These are phyloP conservation scores for Cairina moschata DNA, from an alignment of 2,113 vertebrate genomes.

Conservation along the genomic window DNA sequence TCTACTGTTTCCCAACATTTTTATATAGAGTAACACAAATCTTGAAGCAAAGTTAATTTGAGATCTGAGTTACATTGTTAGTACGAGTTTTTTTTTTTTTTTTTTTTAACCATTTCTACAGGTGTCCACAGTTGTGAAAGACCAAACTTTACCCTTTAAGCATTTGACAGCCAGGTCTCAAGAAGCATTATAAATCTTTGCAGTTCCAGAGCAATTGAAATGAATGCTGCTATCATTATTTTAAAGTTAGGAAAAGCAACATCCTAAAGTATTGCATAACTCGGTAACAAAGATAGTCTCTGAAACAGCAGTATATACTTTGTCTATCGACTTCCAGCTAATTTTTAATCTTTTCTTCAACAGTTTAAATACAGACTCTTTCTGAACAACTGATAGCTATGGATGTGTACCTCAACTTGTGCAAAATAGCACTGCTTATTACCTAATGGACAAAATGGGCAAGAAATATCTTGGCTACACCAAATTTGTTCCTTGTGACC, in stretches of 20 bases:
- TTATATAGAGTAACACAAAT: background rate
- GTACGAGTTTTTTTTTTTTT: too few species aligned
- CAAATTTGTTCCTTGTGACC: background rate
- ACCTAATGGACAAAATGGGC: background rate
- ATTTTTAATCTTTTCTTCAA: background rate
- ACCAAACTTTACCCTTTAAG: background rate
- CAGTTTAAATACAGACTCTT: background rate
- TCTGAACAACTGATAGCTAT: background rate
- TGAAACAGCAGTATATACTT: background rate
- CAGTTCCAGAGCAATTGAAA: background rate
- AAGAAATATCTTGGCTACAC: background rate
- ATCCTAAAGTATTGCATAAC: background rate
- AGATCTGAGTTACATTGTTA: background rate
- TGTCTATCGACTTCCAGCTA: background rate
- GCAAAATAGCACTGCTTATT: background rate
- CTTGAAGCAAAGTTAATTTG: background rate
- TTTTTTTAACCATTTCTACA: background rate
- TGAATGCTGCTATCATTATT: background rate
- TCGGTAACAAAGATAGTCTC: background rate
- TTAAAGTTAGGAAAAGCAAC: background rate
- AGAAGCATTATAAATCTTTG: slow-evolving; percentile 14
- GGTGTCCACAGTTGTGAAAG: background rate
- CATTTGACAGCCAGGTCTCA: background rate
- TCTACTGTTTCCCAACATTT: background rate
- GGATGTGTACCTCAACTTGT: background rate